Base-by-base conservation (phyloP, 1,140 invertebrate genomes). In the Aphidius gifuensis region DNA sequence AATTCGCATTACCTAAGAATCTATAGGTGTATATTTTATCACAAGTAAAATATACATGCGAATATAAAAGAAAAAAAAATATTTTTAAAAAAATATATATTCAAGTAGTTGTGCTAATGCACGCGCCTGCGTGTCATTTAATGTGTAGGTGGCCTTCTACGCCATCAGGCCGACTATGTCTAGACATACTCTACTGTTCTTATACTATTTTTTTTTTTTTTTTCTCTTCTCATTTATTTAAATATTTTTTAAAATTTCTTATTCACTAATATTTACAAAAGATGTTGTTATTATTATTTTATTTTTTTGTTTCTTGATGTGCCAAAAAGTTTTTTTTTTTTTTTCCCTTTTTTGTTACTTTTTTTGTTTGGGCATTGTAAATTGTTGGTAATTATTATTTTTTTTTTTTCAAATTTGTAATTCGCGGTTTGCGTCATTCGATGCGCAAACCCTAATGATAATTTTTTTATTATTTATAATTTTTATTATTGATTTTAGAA, bases 1-100 rank as follows among this genome's bases (percentile, higher is more conserved):
- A 67, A 73, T 71, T 70, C 65, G 64, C 64, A 68, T 73, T 73
- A 72, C 64, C 70, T 72, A 71, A 73, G 69, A 71, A 71, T 73
- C 64, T 69, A 69, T 68, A 71, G 65, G 69, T n/a, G 21, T 45
- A 44, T 43, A 44, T 54, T 44, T 44, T 11, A 11, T 16, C 11
- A 16, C 8, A 16, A 39, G 16, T 16, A 55, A 23, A 55, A 58
- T 9, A 56, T 60, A 50, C 44, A 50, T 16, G 16, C 16, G 16
- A 16, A 16, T 53, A 48, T 55, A 56, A 40, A 9, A 55, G 48
- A 23, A 44, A 48, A 23, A 43, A 16, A 54, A 6, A 46, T 3
- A 59, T 1, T 16, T 38, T 47, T 21, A 9, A 6, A 44, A 50
- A 51, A 11, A 47, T 23, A 46, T 39, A 16, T 56, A 43, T 47